A percentile compares a stretch with the other conserved stretches of the same genome.
Conservation (phyloP, 2,888 invertebrate species). For the Elegia similella region DNA sequence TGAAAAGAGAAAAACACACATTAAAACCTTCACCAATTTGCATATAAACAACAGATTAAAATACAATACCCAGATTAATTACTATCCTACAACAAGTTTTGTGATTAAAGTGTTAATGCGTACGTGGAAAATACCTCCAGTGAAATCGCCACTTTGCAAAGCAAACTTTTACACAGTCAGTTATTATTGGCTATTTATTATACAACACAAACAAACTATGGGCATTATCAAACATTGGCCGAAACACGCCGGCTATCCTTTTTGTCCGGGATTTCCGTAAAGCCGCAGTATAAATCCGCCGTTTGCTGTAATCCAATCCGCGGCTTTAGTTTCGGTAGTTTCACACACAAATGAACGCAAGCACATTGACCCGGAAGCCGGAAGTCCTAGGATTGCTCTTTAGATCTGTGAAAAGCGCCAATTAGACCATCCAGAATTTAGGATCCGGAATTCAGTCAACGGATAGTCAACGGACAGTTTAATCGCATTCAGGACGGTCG, state of each 20-base stretch:
- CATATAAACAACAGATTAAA: neutral
- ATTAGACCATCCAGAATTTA: no score
- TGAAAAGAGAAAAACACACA: slow-evolving; percentile 49
- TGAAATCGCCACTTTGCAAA: slow-evolving; percentile 9
- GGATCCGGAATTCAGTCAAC: no score
- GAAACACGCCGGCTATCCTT: slow-evolving; percentile 54
- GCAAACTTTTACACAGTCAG: slow-evolving; percentile 19
- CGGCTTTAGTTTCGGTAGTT: slow-evolving; percentile 57
- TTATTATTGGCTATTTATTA: no score
- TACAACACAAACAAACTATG: slow-evolving; percentile 39
- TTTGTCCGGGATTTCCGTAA: slow-evolving; percentile 62
- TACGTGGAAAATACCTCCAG: slow-evolving; percentile 12
- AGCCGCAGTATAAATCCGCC: slow-evolving; percentile 69
- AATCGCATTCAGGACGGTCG: no score
- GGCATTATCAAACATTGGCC: slow-evolving; percentile 58
- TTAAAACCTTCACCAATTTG: slow-evolving; percentile 29
- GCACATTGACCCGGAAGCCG: slow-evolving; percentile 46
- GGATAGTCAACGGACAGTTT: no score
- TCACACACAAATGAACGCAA: slow-evolving; percentile 56
- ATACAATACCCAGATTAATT: neutral
- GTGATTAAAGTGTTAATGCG: neutral
- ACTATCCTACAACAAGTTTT: neutral
- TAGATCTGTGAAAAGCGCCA: neutral
- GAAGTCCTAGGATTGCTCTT: slow-evolving; percentile 24
- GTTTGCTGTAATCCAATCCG: slow-evolving; percentile 66